Base-by-base conservation (phyloP, 2,888 invertebrate species). In the Atethmia centrago region DNA sequence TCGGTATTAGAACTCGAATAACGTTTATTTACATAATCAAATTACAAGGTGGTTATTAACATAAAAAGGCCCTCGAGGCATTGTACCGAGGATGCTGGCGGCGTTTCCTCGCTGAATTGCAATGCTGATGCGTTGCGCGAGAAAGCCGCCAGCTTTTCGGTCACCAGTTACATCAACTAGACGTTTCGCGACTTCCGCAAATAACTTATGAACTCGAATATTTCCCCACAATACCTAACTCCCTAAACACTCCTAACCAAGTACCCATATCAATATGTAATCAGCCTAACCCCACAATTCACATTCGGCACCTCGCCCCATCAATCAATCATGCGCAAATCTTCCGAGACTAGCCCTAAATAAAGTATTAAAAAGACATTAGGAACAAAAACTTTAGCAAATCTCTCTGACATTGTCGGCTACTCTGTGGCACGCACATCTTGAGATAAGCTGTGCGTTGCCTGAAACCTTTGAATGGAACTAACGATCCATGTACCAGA, bases 361-460 rank as follows among this genome's bases (percentile, higher is more conserved):
- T 91, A 91, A 92, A 90, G 93, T 94, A 95, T 95, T 93, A 94
- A 94, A 94, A 94, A 92, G 83, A 92, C 95, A 94, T 95, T 94
- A 94, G 87, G 90, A 89, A 83, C 71, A 84, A 87, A 85, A 92
- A 91, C 85, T 91, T 90, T 85, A 78, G 79, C 74, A 66, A 70
- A 87, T 89, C 88, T 88, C 89, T 87, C 75, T 86, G 87, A 77
- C 79, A 80, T 28, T 71, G 74, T 71, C 63, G 58, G 65, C 75
- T 76, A 66, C 73, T 73, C 79, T 85, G 77, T 83, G 76, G 68
- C 75, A 76, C 74, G 77, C 74, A 80, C 79, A 75, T 80, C 85
- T 81, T 53, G 61, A 82, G 71, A 80, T 84, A 82, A 83, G 80
- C 72, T 80, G 75, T 83, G 79, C 83, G 83, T 77, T 79, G 81